Base-by-base conservation (phyloP, 2,888 invertebrate species). In the Monochamus alternatus region DNA sequence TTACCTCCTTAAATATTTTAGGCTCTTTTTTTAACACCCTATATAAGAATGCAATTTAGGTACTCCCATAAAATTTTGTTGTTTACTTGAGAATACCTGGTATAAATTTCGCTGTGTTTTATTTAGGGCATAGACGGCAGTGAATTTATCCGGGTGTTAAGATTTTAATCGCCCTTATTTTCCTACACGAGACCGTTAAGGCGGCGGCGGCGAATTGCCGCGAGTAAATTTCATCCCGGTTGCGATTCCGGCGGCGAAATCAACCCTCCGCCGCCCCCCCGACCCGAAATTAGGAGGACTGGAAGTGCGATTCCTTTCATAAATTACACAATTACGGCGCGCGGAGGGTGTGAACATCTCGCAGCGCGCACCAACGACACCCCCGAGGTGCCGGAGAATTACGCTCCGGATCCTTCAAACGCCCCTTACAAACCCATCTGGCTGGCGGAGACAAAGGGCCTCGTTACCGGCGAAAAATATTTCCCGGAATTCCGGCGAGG, bases 261-360 rank as follows among this genome's bases (percentile, higher is more conserved):
- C 55, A 3, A 8, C 14, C 10, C 55, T 3, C 55, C n/a, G 5
- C n/a, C 62, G 63, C 63, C 30, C 70, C 52, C 63, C 62, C 30
- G 52, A 63, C 63, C 62, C 63, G 51, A 77, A 79, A 79, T 79
- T 77, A 79, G 79, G 78, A 73, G 79, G 76, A 71, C 75, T 64
- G 76, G 75, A 79, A 80, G 80, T 74, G 76, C 74, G 76, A 76
- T 63, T 77, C 78, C 78, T 85, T 85, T 83, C 86, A 87, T 87
- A 87, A 88, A 87, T 87, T 87, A 87, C 86, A 85, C 87, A 87
- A 88, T 87, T 87, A 87, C 86, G 70, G 81, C 75, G 72, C 75
- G 74, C 79, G 81, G 82, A 75, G 85, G 85, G 85, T 85, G 85
- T 82, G 85, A 86, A 85, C 85, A 84, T 85, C 82, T 84, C 82